Evolutionary conservation across 2,888 invertebrate genomes (phyloP), one percentile per base, ranked within the genome.

Genomic region (Hyles lineata): DNA sequence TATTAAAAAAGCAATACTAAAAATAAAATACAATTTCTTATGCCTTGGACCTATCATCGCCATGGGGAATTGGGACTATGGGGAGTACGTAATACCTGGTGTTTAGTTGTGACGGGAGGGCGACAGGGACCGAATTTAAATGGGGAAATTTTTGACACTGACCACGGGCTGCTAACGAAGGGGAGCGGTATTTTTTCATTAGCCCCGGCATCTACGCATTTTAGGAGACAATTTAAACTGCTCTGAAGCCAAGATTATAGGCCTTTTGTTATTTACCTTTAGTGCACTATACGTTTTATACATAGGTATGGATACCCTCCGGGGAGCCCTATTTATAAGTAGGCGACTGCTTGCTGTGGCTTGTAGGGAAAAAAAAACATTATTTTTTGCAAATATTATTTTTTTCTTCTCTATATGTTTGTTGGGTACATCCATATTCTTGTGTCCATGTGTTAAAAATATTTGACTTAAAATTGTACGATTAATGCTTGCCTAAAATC

Each of bases 81-180:
- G 87, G 85, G 87, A 84, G 82, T 85, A 78, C 82, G 77, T 88
- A 85, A 87, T 89, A 90, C 91, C 89, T 89, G 89, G 84, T 87
- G 83, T 86, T 86, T 87, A 87, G 82, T 85, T 85, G 85, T 84
- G 83, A 87, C 79, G 79, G 75, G 83, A 80, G 85, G 80, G 82
- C 81, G 82, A 83, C 80, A 73, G 78, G 78, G 81, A 50, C 43
- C 81, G 83, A 83, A 85, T 87, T 84, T 84, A 85, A 87, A 87
- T 84, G 77, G 71, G 70, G 76, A 79, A 67, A 80, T 84, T 82
- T 85, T 85, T 82, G 82, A 81, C 80, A 76, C 76, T 80, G 76
- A 72, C 79, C 80, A 77, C 75, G 79, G 79, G 77, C 80, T 78
- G 70, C 32, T 79, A 72, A 72, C 74, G 72, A 74, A 63, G 29